A percentile compares a stretch with the other conserved stretches of the same genome.
phyloP scores from a whole-genome alignment of 2,888 invertebrate species.

The Microplitis manilae region DNA sequence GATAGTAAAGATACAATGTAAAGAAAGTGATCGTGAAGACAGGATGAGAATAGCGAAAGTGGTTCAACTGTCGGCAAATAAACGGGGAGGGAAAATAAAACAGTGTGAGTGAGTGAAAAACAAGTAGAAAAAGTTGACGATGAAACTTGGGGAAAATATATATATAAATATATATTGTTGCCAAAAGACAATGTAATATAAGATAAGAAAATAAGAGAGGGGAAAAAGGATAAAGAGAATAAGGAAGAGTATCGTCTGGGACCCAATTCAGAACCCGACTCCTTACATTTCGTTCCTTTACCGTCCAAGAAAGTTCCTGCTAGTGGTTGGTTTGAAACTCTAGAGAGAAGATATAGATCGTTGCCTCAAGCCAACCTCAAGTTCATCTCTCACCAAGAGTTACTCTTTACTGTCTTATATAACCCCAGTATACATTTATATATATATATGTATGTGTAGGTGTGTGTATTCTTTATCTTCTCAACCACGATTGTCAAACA shows the following conservation, averaged over 20 bases:
- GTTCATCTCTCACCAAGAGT: conserved; percentile 20
- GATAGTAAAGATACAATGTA: conserved; percentile 2
- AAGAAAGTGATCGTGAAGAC: conserved; percentile 5
- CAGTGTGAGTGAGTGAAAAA: neutral
- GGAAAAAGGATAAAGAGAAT: neutral
- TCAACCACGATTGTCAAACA: neutral
- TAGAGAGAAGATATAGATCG: conserved; percentile 13
- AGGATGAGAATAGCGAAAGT: conserved; percentile 12
- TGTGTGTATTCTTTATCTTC: neutral
- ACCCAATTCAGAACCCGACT: conserved; percentile 17
- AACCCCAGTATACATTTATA: conserved; percentile 7
- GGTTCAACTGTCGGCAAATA: conserved; percentile 23
- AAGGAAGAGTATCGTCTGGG: conserved; percentile 18
- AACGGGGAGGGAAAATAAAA: neutral
- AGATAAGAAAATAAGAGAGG: neutral
- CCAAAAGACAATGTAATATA: neutral
- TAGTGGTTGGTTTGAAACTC: conserved; percentile 16
- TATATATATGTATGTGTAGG: conserved; percentile 8
- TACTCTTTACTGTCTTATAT: conserved; percentile 2
- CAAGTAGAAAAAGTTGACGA: neutral
- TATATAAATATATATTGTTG: neutral
- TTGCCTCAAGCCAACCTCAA: conserved; percentile 10
- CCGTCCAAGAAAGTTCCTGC: neutral
- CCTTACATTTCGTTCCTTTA: neutral
- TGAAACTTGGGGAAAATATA: neutral